phyloP scores from a whole-genome alignment of 2,888 invertebrate genomes.

The Busseola fusca region DNA sequence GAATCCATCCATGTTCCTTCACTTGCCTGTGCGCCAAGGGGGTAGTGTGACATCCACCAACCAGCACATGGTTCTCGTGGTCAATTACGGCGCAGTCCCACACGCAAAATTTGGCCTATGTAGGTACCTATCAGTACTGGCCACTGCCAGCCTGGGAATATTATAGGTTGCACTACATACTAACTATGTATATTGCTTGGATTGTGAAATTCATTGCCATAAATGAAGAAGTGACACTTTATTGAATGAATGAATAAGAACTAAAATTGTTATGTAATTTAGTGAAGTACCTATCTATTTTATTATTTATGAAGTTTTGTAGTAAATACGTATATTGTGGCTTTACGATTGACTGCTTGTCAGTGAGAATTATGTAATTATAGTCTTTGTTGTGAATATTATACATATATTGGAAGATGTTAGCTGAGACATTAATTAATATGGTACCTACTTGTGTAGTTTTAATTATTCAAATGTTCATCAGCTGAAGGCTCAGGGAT shows the following conservation, averaged over 20 bases:
- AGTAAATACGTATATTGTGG: conserved; percentile 16
- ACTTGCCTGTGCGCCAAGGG: too few species aligned
- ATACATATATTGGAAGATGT: conserved; percentile 5
- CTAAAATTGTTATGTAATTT: not conserved
- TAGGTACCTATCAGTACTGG: too few species aligned
- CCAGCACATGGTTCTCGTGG: too few species aligned
- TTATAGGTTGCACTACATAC: not conserved
- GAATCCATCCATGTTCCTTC: too few species aligned
- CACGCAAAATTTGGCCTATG: not conserved
- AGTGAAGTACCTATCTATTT: not conserved
- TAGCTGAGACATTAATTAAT: conserved; percentile 12
- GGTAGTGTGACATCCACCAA: too few species aligned
- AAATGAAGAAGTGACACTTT: not conserved
- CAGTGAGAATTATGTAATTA: conserved; percentile 20
- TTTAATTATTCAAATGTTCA: not conserved
- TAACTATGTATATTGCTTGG: not conserved
- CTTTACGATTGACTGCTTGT: conserved; percentile 16
- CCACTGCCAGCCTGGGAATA: not conserved
- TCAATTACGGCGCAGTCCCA: not conserved
- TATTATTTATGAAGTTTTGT: conserved; percentile 9
- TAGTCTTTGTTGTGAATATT: conserved; percentile 22
- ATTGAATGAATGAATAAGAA: not conserved
- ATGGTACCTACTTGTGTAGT: not conserved
- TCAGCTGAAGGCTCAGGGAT: not conserved
- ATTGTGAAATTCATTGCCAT: not conserved